Conservation (phyloP, 35 echinoderm and acorn worm genomes). For the Heliocidaris tuberculata region DNA sequence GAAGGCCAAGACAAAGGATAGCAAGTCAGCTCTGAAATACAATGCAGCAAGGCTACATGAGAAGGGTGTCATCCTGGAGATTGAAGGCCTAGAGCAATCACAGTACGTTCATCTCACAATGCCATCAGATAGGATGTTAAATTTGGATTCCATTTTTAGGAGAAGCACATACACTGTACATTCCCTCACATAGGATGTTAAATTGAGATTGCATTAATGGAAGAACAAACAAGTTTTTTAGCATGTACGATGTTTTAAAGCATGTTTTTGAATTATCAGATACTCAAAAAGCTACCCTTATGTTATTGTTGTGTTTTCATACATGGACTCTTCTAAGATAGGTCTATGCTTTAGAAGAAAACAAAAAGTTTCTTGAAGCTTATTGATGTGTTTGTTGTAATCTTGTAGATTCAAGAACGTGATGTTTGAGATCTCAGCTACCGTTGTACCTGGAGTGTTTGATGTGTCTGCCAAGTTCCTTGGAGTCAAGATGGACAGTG, state of each 20-base stretch:
- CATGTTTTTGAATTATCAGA: too few species aligned
- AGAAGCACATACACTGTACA: too few species aligned
- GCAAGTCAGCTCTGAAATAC: constrained; percentile 84
- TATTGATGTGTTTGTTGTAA: too few species aligned
- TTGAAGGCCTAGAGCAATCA: constrained; percentile 80
- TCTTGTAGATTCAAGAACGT: constrained; percentile 95
- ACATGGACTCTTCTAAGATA: too few species aligned
- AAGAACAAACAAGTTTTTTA: too few species aligned
- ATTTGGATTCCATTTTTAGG: background rate
- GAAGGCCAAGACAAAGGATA: constrained; percentile 74
- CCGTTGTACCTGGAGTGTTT: constrained; percentile 75
- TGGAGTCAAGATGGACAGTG: constrained; percentile 93
- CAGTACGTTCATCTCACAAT: constrained; percentile 61
- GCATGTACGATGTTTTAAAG: too few species aligned
- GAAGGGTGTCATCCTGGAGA: constrained; percentile 95
- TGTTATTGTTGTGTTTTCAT: too few species aligned
- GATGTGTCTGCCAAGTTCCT: constrained; percentile 89
- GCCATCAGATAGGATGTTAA: background rate
- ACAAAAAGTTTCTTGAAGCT: too few species aligned
- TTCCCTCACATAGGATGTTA: background rate
- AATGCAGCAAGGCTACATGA: constrained; percentile 88
- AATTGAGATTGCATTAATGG: background rate
- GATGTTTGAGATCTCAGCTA: constrained; percentile 91
- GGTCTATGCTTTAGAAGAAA: too few species aligned
- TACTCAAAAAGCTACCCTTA: too few species aligned